Evolutionary conservation across 2,888 invertebrate genomes (phyloP).

Genomic region (Helicoverpa assulta): DNA sequence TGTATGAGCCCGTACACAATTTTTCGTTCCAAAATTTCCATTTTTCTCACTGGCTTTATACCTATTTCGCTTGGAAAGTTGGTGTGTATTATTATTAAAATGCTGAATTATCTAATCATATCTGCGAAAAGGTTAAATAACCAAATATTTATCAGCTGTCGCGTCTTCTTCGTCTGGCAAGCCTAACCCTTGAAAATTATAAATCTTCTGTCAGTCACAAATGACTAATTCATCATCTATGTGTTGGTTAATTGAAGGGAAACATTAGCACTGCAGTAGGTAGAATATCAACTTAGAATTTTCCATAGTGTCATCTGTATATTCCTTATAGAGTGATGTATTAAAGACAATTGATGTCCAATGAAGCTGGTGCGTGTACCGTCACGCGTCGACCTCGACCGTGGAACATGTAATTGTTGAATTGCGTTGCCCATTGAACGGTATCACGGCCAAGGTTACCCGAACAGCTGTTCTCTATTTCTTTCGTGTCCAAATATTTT

Average conservation of each 20-base stretch:
- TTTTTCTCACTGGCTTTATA: neutral
- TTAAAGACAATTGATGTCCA: constrained; percentile 51
- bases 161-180: constrained; percentile 25
- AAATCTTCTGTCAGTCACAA: constrained; percentile 2
- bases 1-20: constrained; percentile 28
- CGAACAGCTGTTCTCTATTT: constrained; percentile 76
- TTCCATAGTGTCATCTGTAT: constrained; percentile 35
- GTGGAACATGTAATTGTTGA: constrained; percentile 84
- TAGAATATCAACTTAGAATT: constrained; percentile 18
- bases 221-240: constrained; percentile 18
- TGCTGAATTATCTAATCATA: constrained; percentile 67
- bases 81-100: constrained; percentile 50
- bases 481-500: constrained; percentile 63
- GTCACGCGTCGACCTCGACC: constrained; percentile 79
- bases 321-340: constrained; percentile 30
- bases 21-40: constrained; percentile 22
- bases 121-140: constrained; percentile 65
- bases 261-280: constrained; percentile 10
- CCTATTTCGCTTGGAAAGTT: constrained; percentile 16
- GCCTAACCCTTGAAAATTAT: constrained; percentile 3
- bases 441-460: constrained; percentile 87
- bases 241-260: constrained; percentile 11
- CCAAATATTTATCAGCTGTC: constrained; percentile 65
- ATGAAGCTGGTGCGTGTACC: constrained; percentile 58
- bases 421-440: constrained; percentile 80